Evolutionary conservation across 92 coral and sea anemone genomes (phyloP).

Genomic region (Zoanthus solanderi): DNA sequence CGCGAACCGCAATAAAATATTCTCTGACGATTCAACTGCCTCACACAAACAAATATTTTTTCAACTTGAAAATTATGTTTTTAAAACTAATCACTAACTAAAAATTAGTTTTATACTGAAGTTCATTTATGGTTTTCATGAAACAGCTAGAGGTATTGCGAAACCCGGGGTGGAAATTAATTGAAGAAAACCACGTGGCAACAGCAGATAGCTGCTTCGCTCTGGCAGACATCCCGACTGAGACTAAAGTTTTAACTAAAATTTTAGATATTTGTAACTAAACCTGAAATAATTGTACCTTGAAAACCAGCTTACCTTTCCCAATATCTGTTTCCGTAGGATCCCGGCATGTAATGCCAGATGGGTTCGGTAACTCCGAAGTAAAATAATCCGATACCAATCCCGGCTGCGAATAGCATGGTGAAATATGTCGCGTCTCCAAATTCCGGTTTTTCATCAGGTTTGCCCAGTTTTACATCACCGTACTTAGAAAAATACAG

Average conservation of each 20-base stretch:
- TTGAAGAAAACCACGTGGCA: too few relatives aligned
- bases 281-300: background rate
- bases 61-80: too few relatives aligned
- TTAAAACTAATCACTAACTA: too few relatives aligned
- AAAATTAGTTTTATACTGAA: too few relatives aligned
- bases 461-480: conserved; percentile 78
- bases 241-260: background rate
- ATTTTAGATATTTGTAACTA: background rate
- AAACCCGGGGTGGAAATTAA: too few relatives aligned
- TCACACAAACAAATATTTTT: too few relatives aligned
- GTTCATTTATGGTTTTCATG: too few relatives aligned
- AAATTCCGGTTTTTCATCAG: conserved; percentile 85
- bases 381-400: conserved; percentile 50
- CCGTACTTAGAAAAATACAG: conserved; percentile 85
- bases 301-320: conserved; percentile 20
- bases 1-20: too few relatives aligned
- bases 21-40: too few relatives aligned
- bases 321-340: conserved; percentile 27
- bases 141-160: too few relatives aligned
- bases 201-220: too few relatives aligned
- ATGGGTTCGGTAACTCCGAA: conserved; percentile 79
- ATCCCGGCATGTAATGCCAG: conserved; percentile 52
- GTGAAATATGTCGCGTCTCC: conserved; percentile 85
- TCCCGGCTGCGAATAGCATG: too few relatives aligned
- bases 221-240: background rate